These are phyloP conservation scores for Atethmia centrago DNA, from an alignment of 2,888 invertebrate species.

Conservation along the genomic window DNA sequence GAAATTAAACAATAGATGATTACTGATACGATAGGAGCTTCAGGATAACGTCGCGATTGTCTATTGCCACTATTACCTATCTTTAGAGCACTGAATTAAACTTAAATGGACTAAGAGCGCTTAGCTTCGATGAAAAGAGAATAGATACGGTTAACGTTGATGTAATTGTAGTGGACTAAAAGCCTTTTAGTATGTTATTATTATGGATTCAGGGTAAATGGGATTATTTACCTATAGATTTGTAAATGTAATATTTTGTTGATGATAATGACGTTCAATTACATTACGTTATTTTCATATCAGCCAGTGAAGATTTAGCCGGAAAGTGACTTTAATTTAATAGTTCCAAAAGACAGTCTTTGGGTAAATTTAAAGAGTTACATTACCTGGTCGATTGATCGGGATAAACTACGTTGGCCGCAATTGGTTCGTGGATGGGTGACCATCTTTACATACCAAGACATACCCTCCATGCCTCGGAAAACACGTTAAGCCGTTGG, in stretches of 20 bases:
- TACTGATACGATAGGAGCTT: conserved; percentile 13
- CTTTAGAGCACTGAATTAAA: conserved; percentile 14
- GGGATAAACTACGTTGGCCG: too few relatives aligned
- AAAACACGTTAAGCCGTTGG: too few relatives aligned
- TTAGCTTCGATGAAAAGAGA: conserved; percentile 6
- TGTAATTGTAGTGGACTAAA: conserved; percentile 6
- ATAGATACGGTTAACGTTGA: not conserved
- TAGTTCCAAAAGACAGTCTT: not conserved
- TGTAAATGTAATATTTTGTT: not conserved
- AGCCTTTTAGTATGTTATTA: not conserved
- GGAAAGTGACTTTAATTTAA: not conserved
- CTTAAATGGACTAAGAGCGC: not conserved
- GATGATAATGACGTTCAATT: not conserved
- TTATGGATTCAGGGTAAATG: not conserved
- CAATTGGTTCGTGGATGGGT: too few relatives aligned
- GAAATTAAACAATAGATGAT: too few relatives aligned
- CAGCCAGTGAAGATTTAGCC: not conserved
- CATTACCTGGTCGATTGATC: too few relatives aligned
- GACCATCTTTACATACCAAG: too few relatives aligned
- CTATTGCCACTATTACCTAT: conserved; percentile 13
- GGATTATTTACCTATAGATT: conserved; percentile 14
- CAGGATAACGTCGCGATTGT: conserved; percentile 20
- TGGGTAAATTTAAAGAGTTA: not conserved
- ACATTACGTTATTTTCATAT: not conserved
- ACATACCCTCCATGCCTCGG: too few relatives aligned